These are phyloP conservation scores for Platyrinchus mystaceus DNA, from an alignment of 2,797 vertebrate species.

Conservation along the genomic window DNA sequence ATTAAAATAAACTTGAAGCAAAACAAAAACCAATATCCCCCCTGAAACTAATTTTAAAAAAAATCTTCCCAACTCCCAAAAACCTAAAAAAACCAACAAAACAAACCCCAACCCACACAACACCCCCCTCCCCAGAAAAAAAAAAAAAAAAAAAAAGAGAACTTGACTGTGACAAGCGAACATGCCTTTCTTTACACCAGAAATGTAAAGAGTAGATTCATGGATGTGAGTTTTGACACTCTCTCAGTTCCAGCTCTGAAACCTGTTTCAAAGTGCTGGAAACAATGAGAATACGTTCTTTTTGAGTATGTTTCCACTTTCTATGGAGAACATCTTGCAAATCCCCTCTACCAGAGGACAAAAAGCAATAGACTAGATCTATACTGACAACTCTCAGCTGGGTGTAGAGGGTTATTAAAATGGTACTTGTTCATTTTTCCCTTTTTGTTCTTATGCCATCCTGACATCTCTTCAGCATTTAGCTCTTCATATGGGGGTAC, in stretches of 20 bases:
- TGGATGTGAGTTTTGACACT: neutral
- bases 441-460: neutral
- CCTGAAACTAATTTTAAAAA: neutral
- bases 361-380: neutral
- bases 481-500: neutral
- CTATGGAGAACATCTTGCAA: neutral
- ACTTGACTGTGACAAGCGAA: neutral
- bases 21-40: rapidly evolving
- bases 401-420: neutral
- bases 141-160: neutral
- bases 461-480: neutral
- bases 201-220: neutral
- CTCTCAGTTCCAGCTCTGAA: neutral
- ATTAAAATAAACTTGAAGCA: neutral
- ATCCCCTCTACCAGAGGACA: neutral
- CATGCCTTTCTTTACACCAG: neutral
- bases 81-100: neutral
- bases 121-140: too few relatives aligned
- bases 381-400: neutral
- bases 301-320: neutral
- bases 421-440: neutral
- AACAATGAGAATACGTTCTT: neutral
- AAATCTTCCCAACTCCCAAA: neutral
- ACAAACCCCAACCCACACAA: too few relatives aligned
- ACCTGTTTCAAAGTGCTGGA: neutral